Evolutionary conservation across 1,140 invertebrate genomes (phyloP), one percentile per base, ranked within the genome.

Genomic region (Nymphalis io): DNA sequence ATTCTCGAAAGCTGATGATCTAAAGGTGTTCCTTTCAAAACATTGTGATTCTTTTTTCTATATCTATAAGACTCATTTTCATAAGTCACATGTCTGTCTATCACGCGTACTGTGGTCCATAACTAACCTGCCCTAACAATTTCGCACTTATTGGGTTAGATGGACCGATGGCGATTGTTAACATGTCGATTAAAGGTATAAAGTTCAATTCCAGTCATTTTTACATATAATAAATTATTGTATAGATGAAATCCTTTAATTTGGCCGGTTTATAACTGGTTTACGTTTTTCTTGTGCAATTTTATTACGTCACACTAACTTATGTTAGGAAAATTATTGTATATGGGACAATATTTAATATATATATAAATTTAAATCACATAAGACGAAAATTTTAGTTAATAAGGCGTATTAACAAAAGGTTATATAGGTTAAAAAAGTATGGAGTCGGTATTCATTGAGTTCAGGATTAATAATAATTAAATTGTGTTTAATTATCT

Each of bases 121-220:
- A 66, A 71, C 69, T 71, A 71, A 71, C 69, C 69, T 71, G 16
- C 44, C 69, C 69, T 63, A 71, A 71, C 69, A 69, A 61, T 57
- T 55, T 23, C 53, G 40, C 46, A 42, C 40, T 38, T 40, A 62
- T 69, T 62, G 38, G 39, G 38, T 69, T 69, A 57, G 59, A 69
- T 60, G 46, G 33, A 46, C 16, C 39, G 23, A 18, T 33, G 27
- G 27, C 3, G 53, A 11, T 53, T 60, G 65, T 12, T 55, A 42
- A 38, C 55, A 42, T 40, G 33, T 11, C 21, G 59, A 60, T 48
- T 68, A 13, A 40, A 42, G 46, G 58, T 42, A 40, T 39, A 48
- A 42, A 20, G 46, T 53, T 68, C 66, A 16, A 57, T 55, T 64
- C 51, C 20, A 20, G 27, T 16, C 10, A 16, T 10, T 11, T 55